Base-by-base conservation (phyloP, 2,888 invertebrate genomes). In the Tetramorium bicarinatum region DNA sequence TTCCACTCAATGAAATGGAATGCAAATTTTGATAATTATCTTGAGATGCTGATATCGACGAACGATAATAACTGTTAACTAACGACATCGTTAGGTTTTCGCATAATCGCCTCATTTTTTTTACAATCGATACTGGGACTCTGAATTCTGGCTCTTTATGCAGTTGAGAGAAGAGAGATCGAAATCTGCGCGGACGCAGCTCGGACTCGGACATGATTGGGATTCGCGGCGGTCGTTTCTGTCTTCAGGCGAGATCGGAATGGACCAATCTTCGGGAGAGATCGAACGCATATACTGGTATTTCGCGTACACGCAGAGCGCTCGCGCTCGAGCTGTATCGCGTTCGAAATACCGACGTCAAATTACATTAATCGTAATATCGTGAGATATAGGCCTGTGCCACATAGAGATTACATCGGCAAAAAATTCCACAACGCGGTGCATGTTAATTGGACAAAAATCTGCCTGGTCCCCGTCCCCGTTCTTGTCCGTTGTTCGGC, bases 401-500 rank as follows among this genome's bases (percentile, higher is more conserved):
- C 75, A 61, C 80, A 77, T 72, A 25, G 75, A 86, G 90, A 91
- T 91, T 80, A 47, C 85, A 91, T 91, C 91, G 87, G 81, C 75
- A 80, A 85, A 83, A 87, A 89, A 91, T 91, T 91, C 89, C 89
- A 87, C 89, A 75, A 90, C 89, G 88, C 89, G 88, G 90, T 89
- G 84, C 89, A 90, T 91, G 91, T 91, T 91, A 91, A 91, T 91
- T 91, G 91, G 91, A 91, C 84, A 92, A 91, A 92, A 93, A 93
- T 92, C 90, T 86, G 41, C 82, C 41, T 86, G 62, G 76, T 82
- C 67, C 54, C n/a, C 52, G 25, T 29, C 54, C 49, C 69, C 59
- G 49, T 62, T 38, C 21, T 21, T 47, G 64, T 74, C 38, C 47
- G 66, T 79, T 54, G 44, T 61, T 85, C 87, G 83, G 80, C 82